Base-by-base conservation (phyloP, 2,888 invertebrate genomes). In the Drosophila neotestacea region DNA sequence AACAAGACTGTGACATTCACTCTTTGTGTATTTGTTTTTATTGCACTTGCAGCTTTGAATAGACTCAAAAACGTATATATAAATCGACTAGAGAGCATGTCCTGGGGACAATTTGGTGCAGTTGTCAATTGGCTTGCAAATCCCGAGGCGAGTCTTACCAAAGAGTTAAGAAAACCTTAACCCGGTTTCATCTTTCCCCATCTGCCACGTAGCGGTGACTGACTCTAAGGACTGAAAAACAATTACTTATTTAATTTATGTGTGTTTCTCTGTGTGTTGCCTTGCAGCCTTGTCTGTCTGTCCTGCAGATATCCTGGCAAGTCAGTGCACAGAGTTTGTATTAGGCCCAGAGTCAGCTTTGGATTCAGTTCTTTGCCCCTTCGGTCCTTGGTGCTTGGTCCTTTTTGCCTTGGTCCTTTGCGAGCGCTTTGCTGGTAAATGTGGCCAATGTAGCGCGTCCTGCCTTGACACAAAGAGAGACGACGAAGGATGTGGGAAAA, bases 241-340 rank as follows among this genome's bases (percentile, higher is more conserved):
- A 73, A 73, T 73, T 80, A 66, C 60, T 77, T 68, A 70, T 76
- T 80, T 62, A 79, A 79, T 80, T 76, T 73, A 58, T 68, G 52
- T 66, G 34, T 60, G 47, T 50, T 34, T 56, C 22, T 5, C 22
- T 22, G 3, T 22, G 22, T 22, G 22, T 22, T 22, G 22, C 42
- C 22, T 42, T 42, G 42, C 42, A 27, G 11, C 22, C 22, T 60
- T n/a, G 28, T 39, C 68, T 52, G 56, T 39, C 48, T 52, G 56
- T 34, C 48, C 30, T 41, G 50, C 50, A 41, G 51, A 50, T 22
- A 60, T 60, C 66, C 51, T 46, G 70, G 48, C 48, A 48, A 48
- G 48, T 69, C 22, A 11, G 16, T 32, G 30, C 46, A 13, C 36
- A 36, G 22, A 22, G 5, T 42, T 42, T 11, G 11, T 27, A 22